These are phyloP conservation scores for Xanthorhoe spadicearia DNA, from an alignment of 2,888 invertebrate species.

Conservation along the genomic window DNA sequence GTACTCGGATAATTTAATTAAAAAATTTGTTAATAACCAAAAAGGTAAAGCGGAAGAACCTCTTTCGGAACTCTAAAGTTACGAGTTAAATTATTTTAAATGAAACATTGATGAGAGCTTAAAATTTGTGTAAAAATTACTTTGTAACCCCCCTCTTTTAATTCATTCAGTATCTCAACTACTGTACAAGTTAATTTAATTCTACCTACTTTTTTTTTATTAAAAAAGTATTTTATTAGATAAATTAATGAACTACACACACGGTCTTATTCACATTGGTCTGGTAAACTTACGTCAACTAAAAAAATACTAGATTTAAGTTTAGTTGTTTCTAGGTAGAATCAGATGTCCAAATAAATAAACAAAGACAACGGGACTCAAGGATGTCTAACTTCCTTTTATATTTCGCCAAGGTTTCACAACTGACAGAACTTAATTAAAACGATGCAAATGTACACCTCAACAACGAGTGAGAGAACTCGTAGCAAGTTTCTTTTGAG, in stretches of 20 bases:
- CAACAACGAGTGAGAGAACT: constrained; percentile 46
- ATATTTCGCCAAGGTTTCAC: constrained; percentile 24
- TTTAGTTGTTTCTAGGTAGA: too few relatives aligned
- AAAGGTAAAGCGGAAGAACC: neutral
- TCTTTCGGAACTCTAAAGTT: neutral
- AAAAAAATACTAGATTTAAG: too few relatives aligned
- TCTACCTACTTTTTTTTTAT: too few relatives aligned
- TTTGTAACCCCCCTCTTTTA: neutral
- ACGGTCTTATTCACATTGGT: too few relatives aligned
- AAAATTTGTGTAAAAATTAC: neutral
- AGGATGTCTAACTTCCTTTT: neutral
- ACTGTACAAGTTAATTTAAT: too few relatives aligned
- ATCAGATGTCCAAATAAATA: too few relatives aligned
- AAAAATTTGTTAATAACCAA: neutral
- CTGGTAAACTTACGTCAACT: too few relatives aligned
- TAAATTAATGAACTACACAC: too few relatives aligned
- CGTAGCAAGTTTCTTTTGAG: constrained; percentile 48
- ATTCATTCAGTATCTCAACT: neutral
- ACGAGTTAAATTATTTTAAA: neutral
- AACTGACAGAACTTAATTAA: constrained; percentile 62
- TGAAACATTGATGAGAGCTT: neutral
- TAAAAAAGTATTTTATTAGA: too few relatives aligned
- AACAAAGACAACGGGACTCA: neutral
- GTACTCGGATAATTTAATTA: neutral
- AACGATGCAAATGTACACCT: constrained; percentile 68